Base-by-base conservation (phyloP, 1,140 invertebrate genomes). In the Teleopsis dalmanni region DNA sequence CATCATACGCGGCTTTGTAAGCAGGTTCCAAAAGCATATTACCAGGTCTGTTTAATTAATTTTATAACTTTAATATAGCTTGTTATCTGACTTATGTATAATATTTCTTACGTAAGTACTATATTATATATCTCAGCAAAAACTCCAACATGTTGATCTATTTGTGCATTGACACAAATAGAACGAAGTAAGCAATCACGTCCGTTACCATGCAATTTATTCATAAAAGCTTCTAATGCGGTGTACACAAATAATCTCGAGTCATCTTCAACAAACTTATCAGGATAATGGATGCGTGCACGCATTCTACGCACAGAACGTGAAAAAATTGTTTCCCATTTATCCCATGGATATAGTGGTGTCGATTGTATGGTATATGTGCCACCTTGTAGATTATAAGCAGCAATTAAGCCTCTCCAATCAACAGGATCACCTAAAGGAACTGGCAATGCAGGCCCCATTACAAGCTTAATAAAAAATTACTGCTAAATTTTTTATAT, bases 1-100 rank as follows among this genome's bases (percentile, higher is more conserved):
- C 58, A 18, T 44, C 51, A 46, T 54, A 62, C 23, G 64, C 64
- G 41, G 60, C 56, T 14, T 57, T 55, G 42, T 67, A 67, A 40
- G 27, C 46, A n/a, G 34, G 50, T 48, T 62, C 64, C 38, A 67
- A 46, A 31, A 59, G 54, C 9, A 58, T 58, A 36, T 61, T 62
- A 5, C 64, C 64, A 13, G 64, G 64, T 29, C 64, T 67, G 19
- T 16, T 23, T 10, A 44, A 26, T 2, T 18, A 6, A 31, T 29
- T 33, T 31, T 7, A 44, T 27, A 9, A 40, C 1, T n/a, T 6
- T 18, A 23, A 19, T 42, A 33, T 7, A 26, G 35, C 27, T n/a
- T 10, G 14, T 10, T 18, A 43, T 18, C 16, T 35, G 13, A 19
- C 37, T 29, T 48, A 1, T 7, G n/a, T 4, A 11, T 13, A n/a